Conservation (phyloP, 2,113 vertebrate genomes). For the Sander lucioperca region DNA sequence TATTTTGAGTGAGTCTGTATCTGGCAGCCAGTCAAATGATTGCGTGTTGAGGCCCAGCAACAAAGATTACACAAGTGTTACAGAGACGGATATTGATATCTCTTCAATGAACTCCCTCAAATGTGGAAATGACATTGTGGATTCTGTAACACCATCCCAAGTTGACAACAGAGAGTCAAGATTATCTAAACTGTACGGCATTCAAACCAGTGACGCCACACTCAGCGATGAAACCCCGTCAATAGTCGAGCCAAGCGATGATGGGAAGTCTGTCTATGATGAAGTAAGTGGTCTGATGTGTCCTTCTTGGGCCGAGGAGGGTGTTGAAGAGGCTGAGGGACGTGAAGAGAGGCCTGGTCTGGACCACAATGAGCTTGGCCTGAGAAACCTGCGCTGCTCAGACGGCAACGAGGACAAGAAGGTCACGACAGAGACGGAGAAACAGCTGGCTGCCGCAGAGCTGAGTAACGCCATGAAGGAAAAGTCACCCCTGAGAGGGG, state of each 20-base stretch:
- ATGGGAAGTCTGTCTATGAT: conserved; percentile 37
- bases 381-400: conserved; percentile 76
- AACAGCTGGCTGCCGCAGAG: conserved; percentile 71
- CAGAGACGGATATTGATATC: conserved; percentile 38
- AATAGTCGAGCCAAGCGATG: conserved; percentile 32
- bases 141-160: conserved; percentile 31
- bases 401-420: conserved; percentile 60
- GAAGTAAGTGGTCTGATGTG: conserved; percentile 7
- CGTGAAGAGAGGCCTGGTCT: conserved; percentile 39
- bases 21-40: conserved; percentile 54
- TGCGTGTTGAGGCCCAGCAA: conserved; percentile 30
- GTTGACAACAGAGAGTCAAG: conserved; percentile 65
- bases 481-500: conserved; percentile 62
- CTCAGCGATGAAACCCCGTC: conserved; percentile 15
- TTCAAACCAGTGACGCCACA: conserved; percentile 50
- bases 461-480: conserved; percentile 73
- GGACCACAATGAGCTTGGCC: conserved; percentile 80
- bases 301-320: conserved; percentile 60
- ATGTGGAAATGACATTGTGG: conserved; percentile 48
- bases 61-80: conserved; percentile 55
- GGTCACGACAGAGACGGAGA: conserved; percentile 66
- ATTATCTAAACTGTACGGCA: conserved; percentile 65
- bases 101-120: conserved; percentile 33
- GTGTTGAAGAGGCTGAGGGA: conserved; percentile 30
- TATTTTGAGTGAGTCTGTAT: conserved; percentile 47